Evolutionary conservation across 2,888 invertebrate genomes (phyloP).

Genomic region (Campaea margaritaria): DNA sequence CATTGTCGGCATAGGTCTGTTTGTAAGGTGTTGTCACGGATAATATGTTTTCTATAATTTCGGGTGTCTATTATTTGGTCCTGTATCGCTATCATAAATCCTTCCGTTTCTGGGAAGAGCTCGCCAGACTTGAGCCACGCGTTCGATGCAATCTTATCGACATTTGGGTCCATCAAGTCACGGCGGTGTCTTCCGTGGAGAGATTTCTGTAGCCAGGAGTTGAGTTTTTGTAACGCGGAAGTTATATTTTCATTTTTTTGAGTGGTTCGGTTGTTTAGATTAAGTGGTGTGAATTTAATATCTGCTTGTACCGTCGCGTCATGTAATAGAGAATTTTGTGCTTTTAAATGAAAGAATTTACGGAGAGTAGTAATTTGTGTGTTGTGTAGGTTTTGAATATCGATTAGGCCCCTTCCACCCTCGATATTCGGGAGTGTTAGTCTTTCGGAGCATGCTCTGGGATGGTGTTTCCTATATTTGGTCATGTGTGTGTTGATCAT

Average conservation of each 20-base stretch:
- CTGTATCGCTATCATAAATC: conserved; percentile 1
- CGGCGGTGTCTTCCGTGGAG: neutral
- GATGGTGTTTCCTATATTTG: neutral
- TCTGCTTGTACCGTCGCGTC: neutral
- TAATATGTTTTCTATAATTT: conserved; percentile 3
- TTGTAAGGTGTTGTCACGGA: no score
- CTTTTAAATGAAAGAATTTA: neutral
- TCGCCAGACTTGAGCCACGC: neutral
- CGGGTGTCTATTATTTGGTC: no score
- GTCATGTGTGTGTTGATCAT: neutral
- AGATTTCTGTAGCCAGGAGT: neutral
- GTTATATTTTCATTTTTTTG: neutral
- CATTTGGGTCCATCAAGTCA: neutral
- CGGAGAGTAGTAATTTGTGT: neutral
- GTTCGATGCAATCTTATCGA: neutral
- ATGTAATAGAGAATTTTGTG: neutral
- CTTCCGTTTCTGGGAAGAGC: conserved; percentile 2
- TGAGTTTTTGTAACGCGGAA: neutral
- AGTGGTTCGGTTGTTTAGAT: neutral
- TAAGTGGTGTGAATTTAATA: neutral
- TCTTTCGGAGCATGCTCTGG: neutral
- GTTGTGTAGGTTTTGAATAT: neutral
- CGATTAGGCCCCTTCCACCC: neutral
- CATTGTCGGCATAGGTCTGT: conserved; percentile 1
- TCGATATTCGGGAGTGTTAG: neutral